Base-by-base conservation (phyloP, 2,797 vertebrate genomes). In the Enteromius fasciolatus region DNA sequence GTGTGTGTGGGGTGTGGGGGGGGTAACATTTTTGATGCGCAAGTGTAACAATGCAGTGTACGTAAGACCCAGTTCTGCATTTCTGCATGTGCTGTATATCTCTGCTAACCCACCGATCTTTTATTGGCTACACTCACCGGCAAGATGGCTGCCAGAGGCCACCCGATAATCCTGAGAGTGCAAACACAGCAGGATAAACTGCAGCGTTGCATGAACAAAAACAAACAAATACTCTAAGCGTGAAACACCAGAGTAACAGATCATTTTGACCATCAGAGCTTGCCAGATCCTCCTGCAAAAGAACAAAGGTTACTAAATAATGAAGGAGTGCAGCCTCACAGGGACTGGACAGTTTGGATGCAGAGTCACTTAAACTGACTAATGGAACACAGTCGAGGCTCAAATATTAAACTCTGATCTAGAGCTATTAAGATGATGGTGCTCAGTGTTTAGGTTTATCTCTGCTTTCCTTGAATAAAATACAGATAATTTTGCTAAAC, bases 181-280 rank as follows among this genome's bases (percentile, higher is more conserved):
- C 80, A 82, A 82, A 82, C 70, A 76, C 80, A 76, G 80, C 72
- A 31, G 48, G 61, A 82, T 82, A 75, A 54, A 31, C 48, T 76
- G 46, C 33, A 54, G 46, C 2, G 17, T 31, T 82, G 28, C 46
- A 10, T 75, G 70, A 12, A 28, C 17, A 48, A 82, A 54, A 75
- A 54, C 70, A 75, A 82, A 82, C 72, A 68, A 81, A 81, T 31
- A 81, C n/a, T 50, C 10, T 18, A 20, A 66, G 31, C 66, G 46
- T 52, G 31, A 64, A 81, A 81, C 73, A 52, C 63, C 28, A 31
- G 31, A 41, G 12, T 5, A 50, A 64, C 15, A 50, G 25, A 70
- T 5, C 48, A 5, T 81, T 67, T 17, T 17, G 48, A 67, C 54
- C 54, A 33, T 39, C 31, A 31, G 67, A 80, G 33, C 7, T 33